Conservation (phyloP, 2,888 invertebrate species). For the Mimumesa dahlbomi region DNA sequence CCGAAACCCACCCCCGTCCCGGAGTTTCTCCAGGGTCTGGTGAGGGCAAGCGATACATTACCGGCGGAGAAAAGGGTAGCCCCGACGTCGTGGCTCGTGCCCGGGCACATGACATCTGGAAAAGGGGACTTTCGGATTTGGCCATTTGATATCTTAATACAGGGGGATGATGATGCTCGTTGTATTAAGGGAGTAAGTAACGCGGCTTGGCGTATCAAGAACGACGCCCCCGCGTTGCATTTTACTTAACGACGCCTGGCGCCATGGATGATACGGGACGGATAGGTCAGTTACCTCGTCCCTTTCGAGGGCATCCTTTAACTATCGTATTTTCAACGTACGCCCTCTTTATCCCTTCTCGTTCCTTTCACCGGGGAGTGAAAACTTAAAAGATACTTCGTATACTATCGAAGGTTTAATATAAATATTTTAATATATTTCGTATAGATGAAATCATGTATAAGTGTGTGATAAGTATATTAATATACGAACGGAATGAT, state of each 20-base stretch:
- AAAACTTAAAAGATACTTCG: too few relatives aligned
- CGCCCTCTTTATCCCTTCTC: background rate
- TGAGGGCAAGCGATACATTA: slow-evolving; percentile 75
- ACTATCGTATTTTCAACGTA: too few relatives aligned
- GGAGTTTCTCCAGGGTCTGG: slow-evolving; percentile 64
- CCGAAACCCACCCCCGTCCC: slow-evolving; percentile 64
- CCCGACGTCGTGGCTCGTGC: slow-evolving; percentile 48
- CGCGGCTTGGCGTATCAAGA: too few relatives aligned
- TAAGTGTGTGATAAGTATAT: too few relatives aligned
- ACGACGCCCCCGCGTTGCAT: slow-evolving; percentile 70
- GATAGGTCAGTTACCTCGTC: slow-evolving; percentile 63
- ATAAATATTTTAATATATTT: too few relatives aligned
- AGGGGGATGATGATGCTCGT: slow-evolving; percentile 32
- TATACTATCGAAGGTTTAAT: too few relatives aligned
- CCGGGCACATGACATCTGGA: slow-evolving; percentile 72
- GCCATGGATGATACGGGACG: slow-evolving; percentile 38
- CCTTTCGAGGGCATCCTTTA: slow-evolving; percentile 39
- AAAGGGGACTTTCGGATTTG: slow-evolving; percentile 74
- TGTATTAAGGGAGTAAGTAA: too few relatives aligned
- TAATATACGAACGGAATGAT: too few relatives aligned
- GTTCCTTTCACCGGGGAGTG: too few relatives aligned
- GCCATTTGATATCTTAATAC: slow-evolving; percentile 79
- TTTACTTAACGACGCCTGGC: slow-evolving; percentile 67
- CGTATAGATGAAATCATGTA: too few relatives aligned
- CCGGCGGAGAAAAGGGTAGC: slow-evolving; percentile 74